Percentiles rank a stretch among this genome's conserved stretches.
phyloP scores from a whole-genome alignment of 2,113 vertebrate species.

The Danio rerio region GRCz12tu NC_133182.1:72428501-72429000 shows the following conservation, averaged over 20 bases:
- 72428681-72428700: conserved; percentile 45
- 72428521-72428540: neutral
- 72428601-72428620: neutral
- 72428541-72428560: conserved; percentile 28
- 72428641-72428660: conserved; percentile 49
- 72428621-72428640: conserved; percentile 1
- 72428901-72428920: conserved; percentile 23
- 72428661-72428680: conserved; percentile 55
- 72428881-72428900: neutral
- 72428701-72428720: conserved; percentile 39
- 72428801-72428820: neutral
- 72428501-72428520: conserved; percentile 25
- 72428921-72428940: conserved; percentile 6
- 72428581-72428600: neutral
- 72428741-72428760: conserved; percentile 31
- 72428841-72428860: neutral
- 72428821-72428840: neutral
- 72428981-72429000: conserved; percentile 7
- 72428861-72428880: neutral
- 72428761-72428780: neutral
- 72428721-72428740: conserved; percentile 51
- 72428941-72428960: conserved; percentile 4
- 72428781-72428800: neutral
- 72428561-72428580: conserved; percentile 31
- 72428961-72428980: neutral